phyloP scores from a whole-genome alignment of 1,140 invertebrate species.

The Lineus longissimus region DNA sequence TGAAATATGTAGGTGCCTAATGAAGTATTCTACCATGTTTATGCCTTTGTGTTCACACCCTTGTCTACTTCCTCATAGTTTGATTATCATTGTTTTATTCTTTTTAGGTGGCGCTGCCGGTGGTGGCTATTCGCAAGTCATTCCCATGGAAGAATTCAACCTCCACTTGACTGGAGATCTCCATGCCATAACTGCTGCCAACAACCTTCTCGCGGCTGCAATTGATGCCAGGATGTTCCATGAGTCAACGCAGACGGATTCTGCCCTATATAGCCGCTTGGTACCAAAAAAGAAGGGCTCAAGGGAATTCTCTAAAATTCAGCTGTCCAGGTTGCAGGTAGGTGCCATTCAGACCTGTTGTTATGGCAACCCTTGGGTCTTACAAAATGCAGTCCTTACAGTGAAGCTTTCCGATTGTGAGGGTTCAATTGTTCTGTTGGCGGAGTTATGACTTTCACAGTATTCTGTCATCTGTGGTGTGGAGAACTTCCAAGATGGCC shows the following conservation, averaged over 20 bases:
- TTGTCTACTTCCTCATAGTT: too few relatives aligned
- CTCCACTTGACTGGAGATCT: slow-evolving; percentile 98
- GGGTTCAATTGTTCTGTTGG: too few relatives aligned
- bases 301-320: slow-evolving; percentile 75
- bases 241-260: slow-evolving; percentile 82
- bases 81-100: slow-evolving; percentile 1
- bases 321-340: slow-evolving; percentile 68
- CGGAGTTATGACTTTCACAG: too few relatives aligned
- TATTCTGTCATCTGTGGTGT: too few relatives aligned
- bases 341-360: too few relatives aligned
- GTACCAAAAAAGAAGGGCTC: slow-evolving; percentile 75
- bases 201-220: slow-evolving; percentile 88
- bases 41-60: too few relatives aligned
- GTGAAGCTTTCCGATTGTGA: too few relatives aligned
- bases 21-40: too few relatives aligned
- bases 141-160: slow-evolving; percentile 99
- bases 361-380: too few relatives aligned
- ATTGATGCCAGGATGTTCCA: slow-evolving; percentile 93
- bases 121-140: slow-evolving; percentile 90
- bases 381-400: too few relatives aligned
- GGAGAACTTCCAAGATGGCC: too few relatives aligned
- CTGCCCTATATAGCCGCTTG: slow-evolving; percentile 79
- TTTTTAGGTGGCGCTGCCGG: slow-evolving; percentile 80
- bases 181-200: slow-evolving; percentile 95
- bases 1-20: too few relatives aligned